Conservation (phyloP, 2,113 vertebrate genomes). For the Aplodontia rufa region DNA sequence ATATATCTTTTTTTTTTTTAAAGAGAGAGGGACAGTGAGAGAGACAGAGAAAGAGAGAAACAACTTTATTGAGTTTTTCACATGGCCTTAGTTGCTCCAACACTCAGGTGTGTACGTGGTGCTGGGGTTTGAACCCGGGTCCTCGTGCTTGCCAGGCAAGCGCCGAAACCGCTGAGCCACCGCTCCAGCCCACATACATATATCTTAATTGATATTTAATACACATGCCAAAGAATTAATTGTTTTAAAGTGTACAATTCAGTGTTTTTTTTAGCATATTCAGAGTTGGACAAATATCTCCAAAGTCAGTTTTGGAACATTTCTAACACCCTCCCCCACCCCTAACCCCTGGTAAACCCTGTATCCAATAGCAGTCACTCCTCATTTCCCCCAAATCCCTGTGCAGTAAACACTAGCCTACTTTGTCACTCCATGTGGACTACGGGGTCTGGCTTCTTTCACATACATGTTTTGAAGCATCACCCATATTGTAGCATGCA, state of each 20-base stretch:
- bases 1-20: no score
- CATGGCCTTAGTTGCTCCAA: no score
- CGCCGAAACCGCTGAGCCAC: no score
- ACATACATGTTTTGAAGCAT: background rate
- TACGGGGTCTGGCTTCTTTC: background rate
- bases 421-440: background rate
- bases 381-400: background rate
- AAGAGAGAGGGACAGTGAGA: no score
- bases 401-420: background rate
- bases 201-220: background rate
- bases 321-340: background rate
- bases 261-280: background rate
- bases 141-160: no score
- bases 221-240: background rate
- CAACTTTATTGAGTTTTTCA: no score
- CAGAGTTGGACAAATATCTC: background rate
- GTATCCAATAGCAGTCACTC: background rate
- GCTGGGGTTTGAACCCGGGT: no score
- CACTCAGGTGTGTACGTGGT: no score
- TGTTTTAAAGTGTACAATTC: background rate
- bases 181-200: no score
- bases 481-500: no score
- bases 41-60: no score
- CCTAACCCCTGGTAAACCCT: background rate
- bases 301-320: background rate